Evolutionary conservation across 2,888 invertebrate species (phyloP), one percentile per base, ranked within the genome.

Genomic region (Catocala nupta): DNA sequence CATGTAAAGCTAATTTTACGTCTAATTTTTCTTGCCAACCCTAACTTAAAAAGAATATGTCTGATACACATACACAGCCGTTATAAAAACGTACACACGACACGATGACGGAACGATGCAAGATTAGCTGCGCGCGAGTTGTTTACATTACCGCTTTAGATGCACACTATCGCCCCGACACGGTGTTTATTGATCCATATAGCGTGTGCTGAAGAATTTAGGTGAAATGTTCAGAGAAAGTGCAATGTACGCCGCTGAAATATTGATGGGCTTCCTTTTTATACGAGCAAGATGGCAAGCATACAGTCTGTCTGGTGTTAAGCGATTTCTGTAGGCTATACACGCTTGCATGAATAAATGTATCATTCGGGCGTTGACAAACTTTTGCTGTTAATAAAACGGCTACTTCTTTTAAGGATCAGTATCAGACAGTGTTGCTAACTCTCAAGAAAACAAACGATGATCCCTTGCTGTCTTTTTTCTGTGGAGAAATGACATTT

Each of bases 41-140:
- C 59, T 65, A 48, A n/a, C 4, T 34, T 1, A 44, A 50, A 9
- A 43, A 36, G 55, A 25, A 59, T 12, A 47, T 39, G 25, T 58
- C 25, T 1, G 4, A 25, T 25, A 25, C 53, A 61, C 61, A 69
- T 50, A 66, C 78, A 67, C 62, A 67, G 39, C 45, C 42, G 67
- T 59, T 73, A 69, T 75, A 71, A 77, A 73, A 75, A 68, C 58
- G 50, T 52, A 65, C 54, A 39, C 58, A 63, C 62, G 58, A 48
- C 52, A 55, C 57, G 74, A 68, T 80, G 77, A 77, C 68, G 60
- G 79, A 79, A 62, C 66, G 68, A 77, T 75, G 72, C 79, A 78
- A 81, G 81, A 80, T 75, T 68, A 77, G 68, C 59, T 64, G 70
- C 72, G 76, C 63, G 65, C 64, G 68, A 65, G 55, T 62, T 73